These are phyloP conservation scores for Ennomos quercinarius DNA, from an alignment of 2,888 invertebrate genomes.

Conservation along the genomic window DNA sequence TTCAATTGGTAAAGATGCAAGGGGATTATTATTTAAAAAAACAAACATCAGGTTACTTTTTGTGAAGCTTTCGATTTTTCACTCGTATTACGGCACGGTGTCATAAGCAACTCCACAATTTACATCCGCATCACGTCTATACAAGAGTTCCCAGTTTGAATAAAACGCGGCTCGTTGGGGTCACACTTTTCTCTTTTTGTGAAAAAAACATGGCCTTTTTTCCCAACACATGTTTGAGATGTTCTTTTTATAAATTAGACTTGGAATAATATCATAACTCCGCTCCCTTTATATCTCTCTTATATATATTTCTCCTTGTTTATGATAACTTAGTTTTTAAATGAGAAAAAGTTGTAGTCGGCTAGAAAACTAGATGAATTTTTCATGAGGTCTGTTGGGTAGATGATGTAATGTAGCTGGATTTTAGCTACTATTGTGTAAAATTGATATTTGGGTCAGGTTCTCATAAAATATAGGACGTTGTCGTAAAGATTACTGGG, in stretches of 20 bases:
- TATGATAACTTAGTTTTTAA: constrained; percentile 22
- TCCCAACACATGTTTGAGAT: constrained; percentile 47
- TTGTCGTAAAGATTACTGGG: no score
- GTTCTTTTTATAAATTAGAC: constrained; percentile 52
- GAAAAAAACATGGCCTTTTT: constrained; percentile 43
- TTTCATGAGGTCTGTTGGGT: constrained; percentile 16
- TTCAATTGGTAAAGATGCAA: no score
- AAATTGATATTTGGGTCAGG: constrained; percentile 6
- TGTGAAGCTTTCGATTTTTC: no score
- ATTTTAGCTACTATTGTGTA: constrained; percentile 6
- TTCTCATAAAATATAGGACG: no score
- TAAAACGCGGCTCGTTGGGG: constrained; percentile 58
- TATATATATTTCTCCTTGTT: constrained; percentile 23
- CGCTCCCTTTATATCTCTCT: constrained; percentile 42
- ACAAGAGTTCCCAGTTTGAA: constrained; percentile 62
- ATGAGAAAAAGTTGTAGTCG: constrained; percentile 23
- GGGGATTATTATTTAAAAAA: no score
- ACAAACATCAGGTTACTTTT: no score
- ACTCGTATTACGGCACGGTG: constrained; percentile 17
- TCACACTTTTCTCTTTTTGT: constrained; percentile 57
- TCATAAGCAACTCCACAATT: constrained; percentile 42
- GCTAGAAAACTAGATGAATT: constrained; percentile 19
- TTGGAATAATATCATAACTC: constrained; percentile 49
- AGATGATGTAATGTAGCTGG: constrained; percentile 6
- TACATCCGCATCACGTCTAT: constrained; percentile 56